A percentile compares a stretch with the other conserved stretches of the same genome.
phyloP scores from a whole-genome alignment of 2,113 vertebrate genomes.

The Tretioscincus oriximinensis region DNA sequence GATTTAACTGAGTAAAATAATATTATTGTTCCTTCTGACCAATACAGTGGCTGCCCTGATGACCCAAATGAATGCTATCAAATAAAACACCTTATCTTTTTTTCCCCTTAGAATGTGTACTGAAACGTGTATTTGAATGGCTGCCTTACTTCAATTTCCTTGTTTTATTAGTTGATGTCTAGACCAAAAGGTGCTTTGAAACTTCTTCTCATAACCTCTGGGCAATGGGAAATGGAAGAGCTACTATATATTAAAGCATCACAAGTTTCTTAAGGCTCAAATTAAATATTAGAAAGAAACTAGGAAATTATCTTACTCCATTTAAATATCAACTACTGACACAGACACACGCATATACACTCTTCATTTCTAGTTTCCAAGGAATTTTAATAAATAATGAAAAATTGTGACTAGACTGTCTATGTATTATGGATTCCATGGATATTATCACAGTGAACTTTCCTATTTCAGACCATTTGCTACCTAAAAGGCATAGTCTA shows the following conservation, averaged over 20 bases:
- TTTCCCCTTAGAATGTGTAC: too few species aligned
- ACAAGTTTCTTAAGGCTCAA: not conserved
- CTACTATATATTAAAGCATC: not conserved
- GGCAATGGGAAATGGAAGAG: not conserved
- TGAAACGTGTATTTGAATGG: too few species aligned
- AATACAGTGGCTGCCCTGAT: too few species aligned
- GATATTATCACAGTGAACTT: constrained; percentile 9
- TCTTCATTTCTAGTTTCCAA: not conserved
- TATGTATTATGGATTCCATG: not conserved
- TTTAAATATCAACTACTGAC: not conserved
- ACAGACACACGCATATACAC: not conserved
- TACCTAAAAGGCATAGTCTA: constrained; percentile 4
- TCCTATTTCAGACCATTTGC: not conserved
- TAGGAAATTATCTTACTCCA: too few species aligned
- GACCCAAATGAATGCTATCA: too few species aligned
- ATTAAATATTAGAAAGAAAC: too few species aligned
- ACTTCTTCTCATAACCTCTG: not conserved
- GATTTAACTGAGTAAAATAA: too few species aligned
- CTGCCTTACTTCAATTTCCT: too few species aligned
- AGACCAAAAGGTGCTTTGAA: not conserved
- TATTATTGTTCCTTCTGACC: too few species aligned
- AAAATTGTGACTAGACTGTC: not conserved
- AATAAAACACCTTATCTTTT: too few species aligned
- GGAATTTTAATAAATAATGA: constrained; percentile 8
- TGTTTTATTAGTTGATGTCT: not conserved